Conservation (phyloP, 1,140 invertebrate species). For the Bombus waltoni region DNA sequence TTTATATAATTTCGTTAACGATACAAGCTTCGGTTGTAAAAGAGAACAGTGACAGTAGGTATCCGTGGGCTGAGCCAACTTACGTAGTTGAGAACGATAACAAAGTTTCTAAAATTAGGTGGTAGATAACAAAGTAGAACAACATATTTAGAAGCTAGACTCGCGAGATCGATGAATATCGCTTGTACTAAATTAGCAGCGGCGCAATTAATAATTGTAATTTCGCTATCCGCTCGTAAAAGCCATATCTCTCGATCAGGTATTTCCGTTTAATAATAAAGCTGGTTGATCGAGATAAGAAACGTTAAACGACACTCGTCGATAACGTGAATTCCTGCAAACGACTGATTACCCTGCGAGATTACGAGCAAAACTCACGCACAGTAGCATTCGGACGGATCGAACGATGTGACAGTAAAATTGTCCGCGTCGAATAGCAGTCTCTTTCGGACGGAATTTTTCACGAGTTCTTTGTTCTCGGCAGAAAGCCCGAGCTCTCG, state of each 20-base stretch:
- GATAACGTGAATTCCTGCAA: slow-evolving; percentile 16
- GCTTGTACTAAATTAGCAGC: background rate
- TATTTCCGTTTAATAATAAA: background rate
- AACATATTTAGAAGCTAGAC: too few relatives aligned
- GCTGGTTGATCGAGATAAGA: background rate
- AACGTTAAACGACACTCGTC: background rate
- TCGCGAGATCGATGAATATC: background rate
- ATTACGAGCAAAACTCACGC: background rate
- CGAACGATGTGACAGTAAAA: too few relatives aligned
- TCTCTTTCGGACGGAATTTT: background rate
- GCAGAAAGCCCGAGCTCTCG: too few relatives aligned
- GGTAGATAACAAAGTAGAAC: too few relatives aligned
- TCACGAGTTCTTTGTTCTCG: background rate
- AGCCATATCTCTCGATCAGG: background rate
- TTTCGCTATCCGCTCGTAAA: background rate
- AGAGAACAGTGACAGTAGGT: too few relatives aligned
- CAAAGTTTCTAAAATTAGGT: too few relatives aligned
- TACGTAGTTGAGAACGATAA: too few relatives aligned
- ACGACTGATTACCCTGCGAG: background rate
- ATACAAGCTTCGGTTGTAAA: too few relatives aligned
- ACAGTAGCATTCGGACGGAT: background rate
- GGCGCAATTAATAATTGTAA: background rate
- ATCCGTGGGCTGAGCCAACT: too few relatives aligned
- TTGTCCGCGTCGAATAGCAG: background rate
- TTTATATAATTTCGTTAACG: too few relatives aligned